Evolutionary conservation across 2,888 invertebrate species (phyloP).

Genomic region (Xylota segnis): DNA sequence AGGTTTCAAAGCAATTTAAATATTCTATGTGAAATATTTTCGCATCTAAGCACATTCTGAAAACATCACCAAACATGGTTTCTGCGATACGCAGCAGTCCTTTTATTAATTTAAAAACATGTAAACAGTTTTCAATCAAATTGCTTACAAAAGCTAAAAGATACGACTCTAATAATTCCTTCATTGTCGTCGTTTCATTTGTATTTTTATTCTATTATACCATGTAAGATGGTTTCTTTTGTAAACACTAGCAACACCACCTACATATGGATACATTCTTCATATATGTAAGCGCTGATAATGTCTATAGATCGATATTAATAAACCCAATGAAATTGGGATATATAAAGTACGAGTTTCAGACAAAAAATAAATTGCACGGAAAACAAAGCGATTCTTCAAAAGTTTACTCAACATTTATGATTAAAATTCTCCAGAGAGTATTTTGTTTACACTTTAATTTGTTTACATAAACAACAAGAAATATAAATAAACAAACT

Average conservation of each 20-base stretch:
- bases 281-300: background rate
- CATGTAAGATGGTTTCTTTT: background rate
- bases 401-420: conserved; percentile 1
- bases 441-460: conserved; percentile 17
- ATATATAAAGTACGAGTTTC: conserved; percentile 1
- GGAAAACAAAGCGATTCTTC: background rate
- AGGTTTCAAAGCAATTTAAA: no score
- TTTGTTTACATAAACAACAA: conserved; percentile 14
- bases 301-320: background rate
- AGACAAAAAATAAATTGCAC: background rate
- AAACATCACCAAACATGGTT: no score
- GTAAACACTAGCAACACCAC: background rate
- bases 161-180: no score
- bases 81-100: no score
- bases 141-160: no score
- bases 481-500: conserved; percentile 20
- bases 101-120: no score
- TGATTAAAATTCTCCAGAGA: conserved; percentile 14
- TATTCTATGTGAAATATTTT: no score
- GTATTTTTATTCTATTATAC: background rate
- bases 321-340: background rate
- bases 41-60: no score
- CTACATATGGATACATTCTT: no score
- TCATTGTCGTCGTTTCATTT: no score
- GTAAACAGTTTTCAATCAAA: no score